A percentile compares a stretch with the other conserved stretches of the same genome.
These are phyloP conservation scores for Chelonoidis abingdonii DNA, from an alignment of 2,113 vertebrate genomes.

Conservation along the genomic window DNA sequence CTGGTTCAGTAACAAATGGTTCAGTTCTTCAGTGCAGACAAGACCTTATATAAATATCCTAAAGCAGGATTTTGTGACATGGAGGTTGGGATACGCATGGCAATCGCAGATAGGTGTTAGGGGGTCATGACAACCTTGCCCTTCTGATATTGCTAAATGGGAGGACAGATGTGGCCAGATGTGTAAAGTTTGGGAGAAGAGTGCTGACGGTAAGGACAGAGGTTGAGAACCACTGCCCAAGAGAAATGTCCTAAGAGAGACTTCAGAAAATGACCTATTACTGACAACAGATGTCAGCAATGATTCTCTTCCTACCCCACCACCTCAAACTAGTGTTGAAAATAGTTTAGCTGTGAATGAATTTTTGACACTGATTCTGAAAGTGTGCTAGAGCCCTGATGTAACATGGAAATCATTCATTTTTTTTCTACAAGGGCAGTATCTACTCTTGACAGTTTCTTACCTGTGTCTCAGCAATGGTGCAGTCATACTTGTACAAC, in stretches of 20 bases:
- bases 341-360: background rate
- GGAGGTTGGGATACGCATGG: background rate
- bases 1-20: background rate
- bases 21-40: background rate
- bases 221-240: background rate
- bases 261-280: background rate
- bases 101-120: background rate
- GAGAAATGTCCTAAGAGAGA: background rate
- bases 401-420: background rate
- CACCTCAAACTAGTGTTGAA: background rate
- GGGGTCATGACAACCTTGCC: background rate
- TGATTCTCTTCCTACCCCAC: background rate
- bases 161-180: background rate
- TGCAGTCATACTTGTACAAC: background rate
- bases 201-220: background rate
- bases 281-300: background rate
- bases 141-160: background rate
- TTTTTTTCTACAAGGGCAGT: background rate
- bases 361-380: background rate
- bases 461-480: background rate
- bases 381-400: background rate
- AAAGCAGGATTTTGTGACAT: background rate
- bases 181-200: background rate
- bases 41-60: background rate
- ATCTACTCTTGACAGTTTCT: background rate